Base-by-base conservation (phyloP, 2,888 invertebrate genomes). In the Bruchidius siliquastri region DNA sequence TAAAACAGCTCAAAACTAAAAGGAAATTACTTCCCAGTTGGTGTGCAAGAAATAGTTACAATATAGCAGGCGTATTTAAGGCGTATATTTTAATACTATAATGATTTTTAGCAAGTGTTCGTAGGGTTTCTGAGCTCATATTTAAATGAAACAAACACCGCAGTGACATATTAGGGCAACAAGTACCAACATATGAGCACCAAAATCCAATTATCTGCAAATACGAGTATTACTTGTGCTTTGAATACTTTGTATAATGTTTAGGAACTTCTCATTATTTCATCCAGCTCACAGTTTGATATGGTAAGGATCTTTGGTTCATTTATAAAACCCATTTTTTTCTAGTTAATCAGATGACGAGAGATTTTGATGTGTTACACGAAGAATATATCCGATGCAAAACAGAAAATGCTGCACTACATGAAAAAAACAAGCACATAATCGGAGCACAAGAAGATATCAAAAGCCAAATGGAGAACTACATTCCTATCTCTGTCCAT, bases 401-500 rank as follows among this genome's bases (percentile, higher is more conserved):
- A 78, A 88, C 87, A 2, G 91, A 91, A 73, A 84, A 92, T 10
- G 89, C 90, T 21, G 88, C 89, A 20, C 83, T 91, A 0, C 89
- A 89, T 79, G 91, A 90, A 66, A 90, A 90, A 78, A 88, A 90
- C 80, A 90, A 90, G 75, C 88, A 89, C 66, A 79, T 91, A 2
- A 87, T 88, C 67, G 88, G 88, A 72, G 86, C 86, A 18, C 88
- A 88, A 72, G 88, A 89, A 72, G 90, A 88, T 73, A 83, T 89
- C 32, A 87, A 90, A 82, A 87, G 87, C 8, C 88, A 89, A 78
- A 87, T 88, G 22, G 87, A 88, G 69, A 88, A 87, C 78, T 88
- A 87, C 72, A 91, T 93, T 79, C 92, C 92, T 0, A 87, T 91
- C 0, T 88, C 90, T 71, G 87, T 92, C 71, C 92, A 93, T 80